A percentile compares a stretch with the other conserved stretches of the same genome.
Conservation (phyloP, 2,113 vertebrate species). For the Empidonax traillii region DNA sequence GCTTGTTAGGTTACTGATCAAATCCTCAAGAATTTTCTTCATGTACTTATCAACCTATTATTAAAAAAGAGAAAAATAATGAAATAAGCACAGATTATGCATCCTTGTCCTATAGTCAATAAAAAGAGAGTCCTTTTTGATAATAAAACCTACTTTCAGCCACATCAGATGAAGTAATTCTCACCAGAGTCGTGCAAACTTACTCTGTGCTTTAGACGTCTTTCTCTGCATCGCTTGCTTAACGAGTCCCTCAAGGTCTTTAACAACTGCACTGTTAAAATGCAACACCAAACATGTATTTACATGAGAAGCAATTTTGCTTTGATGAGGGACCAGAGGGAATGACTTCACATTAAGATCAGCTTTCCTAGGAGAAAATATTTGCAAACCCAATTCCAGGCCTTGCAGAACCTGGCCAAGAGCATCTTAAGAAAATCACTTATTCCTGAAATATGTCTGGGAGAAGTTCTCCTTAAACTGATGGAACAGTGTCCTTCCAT, state of each 20-base stretch:
- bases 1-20: slow-evolving; percentile 92
- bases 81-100: neutral
- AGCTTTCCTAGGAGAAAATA: too few relatives aligned
- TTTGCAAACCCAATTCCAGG: neutral
- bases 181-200: neutral
- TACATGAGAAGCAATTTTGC: neutral
- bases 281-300: neutral
- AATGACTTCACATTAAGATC: too few relatives aligned
- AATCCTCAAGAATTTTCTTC: slow-evolving; percentile 94
- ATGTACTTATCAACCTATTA: slow-evolving; percentile 94
- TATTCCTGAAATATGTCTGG: neutral
- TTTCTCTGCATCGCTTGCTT: neutral
- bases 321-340: neutral
- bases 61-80: slow-evolving; percentile 25
- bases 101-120: neutral
- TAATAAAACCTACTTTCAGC: neutral
- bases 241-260: neutral
- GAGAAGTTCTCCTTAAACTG: neutral
- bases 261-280: neutral
- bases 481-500: neutral
- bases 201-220: neutral
- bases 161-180: neutral
- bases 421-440: neutral
- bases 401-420: neutral
- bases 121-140: neutral